Conservation (phyloP, 2,113 vertebrate genomes). For the Tyto alba region DNA sequence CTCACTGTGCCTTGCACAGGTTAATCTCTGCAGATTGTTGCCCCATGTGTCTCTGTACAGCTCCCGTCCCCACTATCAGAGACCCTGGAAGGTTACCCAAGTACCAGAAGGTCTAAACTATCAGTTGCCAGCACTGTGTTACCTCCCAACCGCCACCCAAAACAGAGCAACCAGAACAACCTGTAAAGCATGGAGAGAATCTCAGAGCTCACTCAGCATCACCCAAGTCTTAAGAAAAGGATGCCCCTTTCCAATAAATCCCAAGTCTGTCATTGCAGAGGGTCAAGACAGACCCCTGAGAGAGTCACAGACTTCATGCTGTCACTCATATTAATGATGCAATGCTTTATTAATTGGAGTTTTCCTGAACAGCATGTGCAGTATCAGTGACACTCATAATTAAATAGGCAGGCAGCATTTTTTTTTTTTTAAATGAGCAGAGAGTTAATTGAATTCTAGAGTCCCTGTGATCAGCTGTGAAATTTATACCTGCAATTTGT, state of each 20-base stretch:
- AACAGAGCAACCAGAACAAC: not conserved
- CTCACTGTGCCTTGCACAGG: not conserved
- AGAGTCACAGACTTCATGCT: constrained; percentile 1
- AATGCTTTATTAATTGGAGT: constrained; percentile 60
- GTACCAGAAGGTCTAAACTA: not conserved
- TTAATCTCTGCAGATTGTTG: not conserved
- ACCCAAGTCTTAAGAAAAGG: not conserved
- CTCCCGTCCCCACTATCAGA: not conserved
- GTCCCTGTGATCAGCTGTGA: constrained; percentile 53
- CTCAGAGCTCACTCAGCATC: not conserved
- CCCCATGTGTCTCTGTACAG: not conserved
- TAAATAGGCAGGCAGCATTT: constrained; percentile 41
- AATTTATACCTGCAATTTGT: constrained; percentile 62
- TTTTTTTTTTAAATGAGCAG: constrained; percentile 21
- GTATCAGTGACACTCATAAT: constrained; percentile 46
- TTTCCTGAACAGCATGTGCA: constrained; percentile 41
- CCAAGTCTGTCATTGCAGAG: not conserved
- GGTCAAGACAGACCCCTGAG: not conserved
- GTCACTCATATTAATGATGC: constrained; percentile 57
- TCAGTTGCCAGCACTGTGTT: not conserved
- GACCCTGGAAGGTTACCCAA: not conserved
- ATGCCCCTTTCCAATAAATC: not conserved
- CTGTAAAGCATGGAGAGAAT: not conserved
- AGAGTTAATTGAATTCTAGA: constrained; percentile 62
- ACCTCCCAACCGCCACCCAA: not conserved